These are phyloP conservation scores for Luscinia luscinia DNA, from an alignment of 2,797 vertebrate species.

Conservation along the genomic window DNA sequence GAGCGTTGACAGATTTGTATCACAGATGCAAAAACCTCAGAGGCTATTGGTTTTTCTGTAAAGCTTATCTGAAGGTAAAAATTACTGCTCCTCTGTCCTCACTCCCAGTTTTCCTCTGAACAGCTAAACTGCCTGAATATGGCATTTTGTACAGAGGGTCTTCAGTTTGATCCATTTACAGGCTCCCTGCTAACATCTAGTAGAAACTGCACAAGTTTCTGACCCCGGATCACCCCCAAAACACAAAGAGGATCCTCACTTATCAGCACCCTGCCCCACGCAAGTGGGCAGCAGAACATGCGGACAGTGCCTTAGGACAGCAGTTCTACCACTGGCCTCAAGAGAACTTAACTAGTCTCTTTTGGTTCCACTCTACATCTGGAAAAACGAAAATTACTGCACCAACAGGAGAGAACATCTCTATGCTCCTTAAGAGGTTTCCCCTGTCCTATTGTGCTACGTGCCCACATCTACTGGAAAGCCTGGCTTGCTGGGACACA, in stretches of 20 bases:
- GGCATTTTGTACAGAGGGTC: neutral
- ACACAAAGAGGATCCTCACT: neutral
- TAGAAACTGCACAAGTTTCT: neutral
- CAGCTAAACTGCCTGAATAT: neutral
- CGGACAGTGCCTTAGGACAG: neutral
- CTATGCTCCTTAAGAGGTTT: neutral
- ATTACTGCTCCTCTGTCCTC: neutral
- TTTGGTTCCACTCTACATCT: neutral
- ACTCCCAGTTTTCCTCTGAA: neutral
- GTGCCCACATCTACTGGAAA: neutral
- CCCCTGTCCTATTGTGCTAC: neutral
- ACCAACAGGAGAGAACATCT: neutral
- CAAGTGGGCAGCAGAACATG: neutral
- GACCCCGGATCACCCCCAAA: neutral
- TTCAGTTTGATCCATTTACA: neutral
- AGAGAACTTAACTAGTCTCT: neutral
- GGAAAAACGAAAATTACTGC: neutral
- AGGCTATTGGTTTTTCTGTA: neutral
- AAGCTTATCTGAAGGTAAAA: neutral
- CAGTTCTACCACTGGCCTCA: neutral
- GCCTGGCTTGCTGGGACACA: neutral
- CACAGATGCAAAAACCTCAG: neutral
- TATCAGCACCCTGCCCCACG: rapidly evolving
- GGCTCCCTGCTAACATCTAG: neutral
- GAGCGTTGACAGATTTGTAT: neutral